These are phyloP conservation scores for Eulemur macaco DNA, from an alignment of 2,113 vertebrate species.

Conservation along the genomic window DNA sequence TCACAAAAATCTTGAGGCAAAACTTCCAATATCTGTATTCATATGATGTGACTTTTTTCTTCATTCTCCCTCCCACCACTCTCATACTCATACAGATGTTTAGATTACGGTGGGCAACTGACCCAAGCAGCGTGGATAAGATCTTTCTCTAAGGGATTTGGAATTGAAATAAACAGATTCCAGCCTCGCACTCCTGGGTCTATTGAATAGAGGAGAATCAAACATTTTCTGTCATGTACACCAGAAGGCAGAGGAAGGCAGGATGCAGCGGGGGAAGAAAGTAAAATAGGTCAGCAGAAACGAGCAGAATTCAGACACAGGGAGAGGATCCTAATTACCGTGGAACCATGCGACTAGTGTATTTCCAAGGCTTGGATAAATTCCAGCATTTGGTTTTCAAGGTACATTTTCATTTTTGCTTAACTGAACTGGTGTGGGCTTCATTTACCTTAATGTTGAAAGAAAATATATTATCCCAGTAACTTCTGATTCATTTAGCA, in stretches of 20 bases:
- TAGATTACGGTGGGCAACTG: background rate
- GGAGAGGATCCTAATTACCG: background rate
- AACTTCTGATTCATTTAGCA: background rate
- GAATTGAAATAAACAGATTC: background rate
- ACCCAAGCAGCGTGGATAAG: background rate
- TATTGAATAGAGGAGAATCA: background rate
- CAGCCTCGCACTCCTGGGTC: background rate
- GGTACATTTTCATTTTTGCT: background rate
- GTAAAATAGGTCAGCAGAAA: background rate
- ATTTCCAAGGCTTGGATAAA: background rate
- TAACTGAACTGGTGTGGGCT: background rate
- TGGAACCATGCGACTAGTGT: background rate
- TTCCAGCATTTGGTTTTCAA: background rate
- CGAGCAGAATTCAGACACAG: background rate
- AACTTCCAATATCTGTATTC: background rate
- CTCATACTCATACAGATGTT: background rate
- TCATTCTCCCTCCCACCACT: background rate
- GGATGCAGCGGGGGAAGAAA: background rate
- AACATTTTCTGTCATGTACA: background rate
- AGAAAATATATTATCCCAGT: background rate
- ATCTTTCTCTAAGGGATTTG: background rate
- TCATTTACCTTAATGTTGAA: background rate
- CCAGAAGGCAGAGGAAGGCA: background rate
- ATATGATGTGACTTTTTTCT: background rate
- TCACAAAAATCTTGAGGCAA: background rate